A percentile compares a stretch with the other conserved stretches of the same genome.
Evolutionary conservation across 2,113 vertebrate genomes (phyloP).

Genomic region (Vanacampus margaritifer): DNA sequence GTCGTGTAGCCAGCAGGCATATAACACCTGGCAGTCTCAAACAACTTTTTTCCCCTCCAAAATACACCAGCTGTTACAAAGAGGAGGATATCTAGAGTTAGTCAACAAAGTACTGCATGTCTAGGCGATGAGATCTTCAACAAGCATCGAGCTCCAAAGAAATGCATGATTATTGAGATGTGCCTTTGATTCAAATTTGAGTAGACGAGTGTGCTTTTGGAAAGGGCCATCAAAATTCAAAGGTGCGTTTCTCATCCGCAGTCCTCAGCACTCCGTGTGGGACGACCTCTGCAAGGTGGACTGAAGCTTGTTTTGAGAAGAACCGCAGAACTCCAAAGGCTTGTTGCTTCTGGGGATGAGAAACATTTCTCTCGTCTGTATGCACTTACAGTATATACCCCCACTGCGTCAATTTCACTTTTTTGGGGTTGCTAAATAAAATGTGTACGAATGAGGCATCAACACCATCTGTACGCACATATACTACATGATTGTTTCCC

Average conservation of each 20-base stretch:
- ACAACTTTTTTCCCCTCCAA: no score
- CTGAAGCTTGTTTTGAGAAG: constrained; percentile 80
- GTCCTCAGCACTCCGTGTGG: constrained; percentile 58
- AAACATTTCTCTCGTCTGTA: background rate
- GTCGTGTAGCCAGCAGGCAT: background rate
- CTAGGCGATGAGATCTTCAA: background rate
- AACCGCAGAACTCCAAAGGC: constrained; percentile 81
- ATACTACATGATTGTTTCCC: background rate
- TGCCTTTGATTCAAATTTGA: background rate
- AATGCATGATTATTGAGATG: constrained; percentile 1
- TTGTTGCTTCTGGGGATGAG: constrained; percentile 75
- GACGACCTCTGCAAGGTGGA: constrained; percentile 75
- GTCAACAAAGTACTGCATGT: background rate
- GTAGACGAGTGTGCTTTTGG: constrained; percentile 16
- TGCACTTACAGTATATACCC: background rate
- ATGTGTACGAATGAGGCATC: no score
- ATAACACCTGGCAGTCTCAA: background rate
- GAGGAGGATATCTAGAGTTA: background rate
- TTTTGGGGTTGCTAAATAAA: no score
- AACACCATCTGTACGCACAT: background rate
- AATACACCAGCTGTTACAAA: background rate
- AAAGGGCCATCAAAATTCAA: constrained; percentile 22
- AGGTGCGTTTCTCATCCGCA: constrained; percentile 2
- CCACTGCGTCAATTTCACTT: no score
- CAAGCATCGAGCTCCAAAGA: background rate